A percentile compares a stretch with the other conserved stretches of the same genome.
phyloP scores from a whole-genome alignment of 2,797 vertebrate genomes.

The Pteronotus mesoamericanus region DNA sequence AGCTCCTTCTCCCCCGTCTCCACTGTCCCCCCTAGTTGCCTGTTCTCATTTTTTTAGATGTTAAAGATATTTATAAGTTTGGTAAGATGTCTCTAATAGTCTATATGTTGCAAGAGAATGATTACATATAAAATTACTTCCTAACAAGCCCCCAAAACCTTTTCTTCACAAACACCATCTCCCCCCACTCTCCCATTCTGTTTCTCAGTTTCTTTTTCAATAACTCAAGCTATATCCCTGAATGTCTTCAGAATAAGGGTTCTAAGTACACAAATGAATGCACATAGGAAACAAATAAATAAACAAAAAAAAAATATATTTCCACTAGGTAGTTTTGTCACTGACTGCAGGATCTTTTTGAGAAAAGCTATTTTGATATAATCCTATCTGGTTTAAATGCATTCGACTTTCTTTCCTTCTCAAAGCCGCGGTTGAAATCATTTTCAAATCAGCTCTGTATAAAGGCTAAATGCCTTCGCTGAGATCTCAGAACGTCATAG shows the following conservation, averaged over 20 bases:
- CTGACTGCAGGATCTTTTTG: neutral
- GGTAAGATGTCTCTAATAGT: neutral
- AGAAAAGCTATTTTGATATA: neutral
- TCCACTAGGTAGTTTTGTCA: neutral
- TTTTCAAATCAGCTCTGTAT: neutral
- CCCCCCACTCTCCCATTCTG: too few relatives aligned
- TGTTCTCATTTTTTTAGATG: neutral
- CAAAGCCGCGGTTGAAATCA: too few relatives aligned
- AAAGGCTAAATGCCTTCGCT: neutral
- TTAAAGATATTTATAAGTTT: neutral
- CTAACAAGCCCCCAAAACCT: neutral
- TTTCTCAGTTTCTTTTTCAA: neutral
- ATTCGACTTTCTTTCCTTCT: neutral
- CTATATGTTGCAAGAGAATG: neutral
- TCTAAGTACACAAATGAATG: neutral
- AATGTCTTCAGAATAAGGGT: neutral
- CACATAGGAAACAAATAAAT: neutral
- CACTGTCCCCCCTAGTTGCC: too few relatives aligned
- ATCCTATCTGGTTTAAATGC: neutral
- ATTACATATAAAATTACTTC: neutral
- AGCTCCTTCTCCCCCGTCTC: neutral
- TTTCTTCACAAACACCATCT: neutral
- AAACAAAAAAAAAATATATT: neutral
- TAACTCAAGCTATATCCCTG: neutral
- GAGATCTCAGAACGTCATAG: neutral